phyloP scores from a whole-genome alignment of 2,797 vertebrate genomes.

The Cossypha dichroa region DNA sequence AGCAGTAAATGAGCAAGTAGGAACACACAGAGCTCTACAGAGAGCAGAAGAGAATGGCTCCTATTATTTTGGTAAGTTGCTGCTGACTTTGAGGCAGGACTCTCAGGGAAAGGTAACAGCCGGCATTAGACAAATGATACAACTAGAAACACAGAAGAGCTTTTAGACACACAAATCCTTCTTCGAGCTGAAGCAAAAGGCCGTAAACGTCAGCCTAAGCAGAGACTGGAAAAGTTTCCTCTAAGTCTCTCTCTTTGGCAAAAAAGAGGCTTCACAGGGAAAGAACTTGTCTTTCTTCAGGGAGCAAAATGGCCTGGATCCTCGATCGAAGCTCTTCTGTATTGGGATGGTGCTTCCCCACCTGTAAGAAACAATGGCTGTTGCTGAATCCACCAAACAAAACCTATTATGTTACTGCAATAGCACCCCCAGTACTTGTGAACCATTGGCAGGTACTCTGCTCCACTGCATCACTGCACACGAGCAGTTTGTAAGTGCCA shows the following conservation, averaged over 20 bases:
- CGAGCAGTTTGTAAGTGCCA: background rate
- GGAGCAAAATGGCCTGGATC: background rate
- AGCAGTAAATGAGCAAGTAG: slow-evolving; percentile 37
- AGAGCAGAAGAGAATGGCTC: slow-evolving; percentile 29
- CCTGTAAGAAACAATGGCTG: background rate
- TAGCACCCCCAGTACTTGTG: background rate
- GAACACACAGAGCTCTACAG: slow-evolving; percentile 30
- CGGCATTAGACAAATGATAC: slow-evolving; percentile 65
- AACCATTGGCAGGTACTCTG: background rate
- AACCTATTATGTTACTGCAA: background rate
- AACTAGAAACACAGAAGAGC: slow-evolving; percentile 30
- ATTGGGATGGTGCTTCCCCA: background rate
- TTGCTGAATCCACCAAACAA: background rate
- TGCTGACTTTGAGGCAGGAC: slow-evolving; percentile 57
- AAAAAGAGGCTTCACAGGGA: background rate
- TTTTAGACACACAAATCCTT: slow-evolving; percentile 28
- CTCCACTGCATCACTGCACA: background rate
- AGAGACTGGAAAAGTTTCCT: background rate
- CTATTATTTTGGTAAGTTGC: slow-evolving; percentile 53
- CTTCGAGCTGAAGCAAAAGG: background rate
- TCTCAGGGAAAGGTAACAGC: slow-evolving; percentile 63
- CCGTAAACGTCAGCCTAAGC: background rate
- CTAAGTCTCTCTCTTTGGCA: background rate
- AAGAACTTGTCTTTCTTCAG: background rate
- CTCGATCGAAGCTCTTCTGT: background rate